These are phyloP conservation scores for Sminthurides aquaticus DNA, from an alignment of 2,888 invertebrate species.

Conservation along the genomic window DNA sequence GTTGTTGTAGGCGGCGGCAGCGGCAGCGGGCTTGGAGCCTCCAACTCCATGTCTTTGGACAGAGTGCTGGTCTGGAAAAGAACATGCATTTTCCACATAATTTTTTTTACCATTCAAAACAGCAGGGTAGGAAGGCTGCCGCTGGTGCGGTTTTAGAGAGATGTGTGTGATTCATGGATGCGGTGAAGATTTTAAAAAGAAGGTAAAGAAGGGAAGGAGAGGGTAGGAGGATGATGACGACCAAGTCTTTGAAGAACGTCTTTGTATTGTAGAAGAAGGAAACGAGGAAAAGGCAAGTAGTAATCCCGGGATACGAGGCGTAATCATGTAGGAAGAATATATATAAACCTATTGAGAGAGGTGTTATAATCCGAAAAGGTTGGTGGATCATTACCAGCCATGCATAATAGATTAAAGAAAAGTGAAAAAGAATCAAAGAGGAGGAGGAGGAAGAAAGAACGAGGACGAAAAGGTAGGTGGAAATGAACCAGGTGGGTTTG, in stretches of 20 bases:
- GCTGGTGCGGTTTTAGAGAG: neutral
- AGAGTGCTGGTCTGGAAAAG: too few relatives aligned
- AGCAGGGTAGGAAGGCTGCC: neutral
- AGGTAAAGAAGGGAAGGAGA: neutral
- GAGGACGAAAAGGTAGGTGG: too few relatives aligned
- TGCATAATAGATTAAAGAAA: neutral
- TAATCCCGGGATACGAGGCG: neutral
- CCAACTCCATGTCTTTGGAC: too few relatives aligned
- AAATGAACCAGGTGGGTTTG: too few relatives aligned
- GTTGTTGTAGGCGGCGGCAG: too few relatives aligned
- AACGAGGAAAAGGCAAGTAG: neutral
- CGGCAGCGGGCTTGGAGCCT: too few relatives aligned
- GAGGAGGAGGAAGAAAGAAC: too few relatives aligned
- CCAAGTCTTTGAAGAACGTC: too few relatives aligned
- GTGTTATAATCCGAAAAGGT: neutral
- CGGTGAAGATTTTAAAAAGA: neutral
- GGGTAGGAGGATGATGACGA: too few relatives aligned
- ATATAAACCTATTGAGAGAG: neutral
- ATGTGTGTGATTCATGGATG: neutral
- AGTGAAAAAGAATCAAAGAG: neutral
- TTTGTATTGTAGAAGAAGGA: too few relatives aligned
- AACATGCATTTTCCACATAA: too few relatives aligned
- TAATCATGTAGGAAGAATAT: neutral
- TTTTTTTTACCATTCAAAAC: neutral
- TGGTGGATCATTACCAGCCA: neutral